Evolutionary conservation across 1,140 invertebrate species (phyloP).

Genomic region (Eubasilissa regina): DNA sequence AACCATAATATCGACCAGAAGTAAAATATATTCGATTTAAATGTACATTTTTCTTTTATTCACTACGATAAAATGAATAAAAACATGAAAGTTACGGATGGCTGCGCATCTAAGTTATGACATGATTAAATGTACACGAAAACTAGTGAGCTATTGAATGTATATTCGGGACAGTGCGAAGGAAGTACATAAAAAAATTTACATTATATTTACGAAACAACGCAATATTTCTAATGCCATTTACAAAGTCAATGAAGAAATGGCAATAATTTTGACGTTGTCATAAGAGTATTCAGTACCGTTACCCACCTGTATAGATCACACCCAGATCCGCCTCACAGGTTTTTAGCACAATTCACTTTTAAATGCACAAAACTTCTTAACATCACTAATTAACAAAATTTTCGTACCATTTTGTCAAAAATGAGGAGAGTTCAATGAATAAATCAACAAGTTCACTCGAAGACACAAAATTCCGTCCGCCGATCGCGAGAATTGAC

Average conservation of each 20-base stretch:
- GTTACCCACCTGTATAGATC: slow-evolving; percentile 53
- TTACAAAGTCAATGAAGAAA: slow-evolving; percentile 38
- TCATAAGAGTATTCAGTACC: slow-evolving; percentile 51
- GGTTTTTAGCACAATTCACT: slow-evolving; percentile 41
- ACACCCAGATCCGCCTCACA: slow-evolving; percentile 52
- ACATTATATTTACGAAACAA: background rate
- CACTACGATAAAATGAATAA: slow-evolving; percentile 1
- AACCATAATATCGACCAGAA: too few species aligned
- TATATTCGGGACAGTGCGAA: background rate
- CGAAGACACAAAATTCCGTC: slow-evolving; percentile 38
- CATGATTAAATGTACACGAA: slow-evolving; percentile 29
- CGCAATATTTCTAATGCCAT: background rate
- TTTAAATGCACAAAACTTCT: slow-evolving; percentile 19
- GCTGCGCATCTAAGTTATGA: slow-evolving; percentile 40
- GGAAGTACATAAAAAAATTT: background rate
- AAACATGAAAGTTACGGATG: slow-evolving; percentile 32
- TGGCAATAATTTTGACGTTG: slow-evolving; percentile 51
- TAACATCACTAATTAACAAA: slow-evolving; percentile 34
- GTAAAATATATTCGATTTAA: too few species aligned
- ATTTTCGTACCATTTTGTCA: slow-evolving; percentile 33
- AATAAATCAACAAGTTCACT: slow-evolving; percentile 52
- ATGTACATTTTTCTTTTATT: background rate
- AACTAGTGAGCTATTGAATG: slow-evolving; percentile 13
- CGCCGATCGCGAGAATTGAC: slow-evolving; percentile 41
- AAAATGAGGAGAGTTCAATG: background rate